Conservation (phyloP, 2,113 vertebrate genomes). For the Phrynosoma platyrhinos region DNA sequence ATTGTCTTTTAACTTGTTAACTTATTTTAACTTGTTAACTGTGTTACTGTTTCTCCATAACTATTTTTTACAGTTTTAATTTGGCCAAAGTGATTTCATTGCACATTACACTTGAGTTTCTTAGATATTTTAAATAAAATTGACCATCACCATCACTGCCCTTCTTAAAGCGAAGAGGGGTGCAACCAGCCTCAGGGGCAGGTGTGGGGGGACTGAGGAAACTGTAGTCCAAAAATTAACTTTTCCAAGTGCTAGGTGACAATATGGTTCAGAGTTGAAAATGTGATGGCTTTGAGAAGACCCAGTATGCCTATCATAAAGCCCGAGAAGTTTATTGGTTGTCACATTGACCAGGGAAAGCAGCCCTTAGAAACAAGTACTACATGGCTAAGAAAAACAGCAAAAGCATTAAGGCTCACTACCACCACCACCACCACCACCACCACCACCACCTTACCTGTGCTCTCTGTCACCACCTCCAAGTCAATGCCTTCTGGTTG, state of each 20-base stretch:
- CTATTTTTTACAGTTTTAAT: too few relatives aligned
- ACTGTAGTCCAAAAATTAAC: too few relatives aligned
- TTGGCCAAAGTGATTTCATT: too few relatives aligned
- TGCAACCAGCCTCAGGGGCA: background rate
- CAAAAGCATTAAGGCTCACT: rapidly evolving
- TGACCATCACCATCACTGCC: background rate
- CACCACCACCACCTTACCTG: conserved; percentile 71
- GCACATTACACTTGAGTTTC: too few relatives aligned
- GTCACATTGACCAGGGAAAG: too few relatives aligned
- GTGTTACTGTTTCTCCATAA: too few relatives aligned
- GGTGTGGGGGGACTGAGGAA: too few relatives aligned
- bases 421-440: rapidly evolving
- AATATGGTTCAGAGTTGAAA: too few relatives aligned
- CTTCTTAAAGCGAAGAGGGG: background rate
- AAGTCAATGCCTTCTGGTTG: conserved; percentile 96
- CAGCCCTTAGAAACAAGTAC: rapidly evolving
- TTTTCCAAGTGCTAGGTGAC: background rate
- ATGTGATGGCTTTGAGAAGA: background rate
- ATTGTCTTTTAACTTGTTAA: too few relatives aligned
- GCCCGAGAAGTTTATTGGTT: background rate
- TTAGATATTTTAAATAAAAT: too few relatives aligned
- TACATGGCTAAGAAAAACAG: rapidly evolving
- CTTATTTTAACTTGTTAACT: too few relatives aligned
- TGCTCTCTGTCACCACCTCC: conserved; percentile 94
- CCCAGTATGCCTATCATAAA: too few relatives aligned